Conservation (phyloP, 2,888 invertebrate genomes). For the Andricus quercusramuli region DNA sequence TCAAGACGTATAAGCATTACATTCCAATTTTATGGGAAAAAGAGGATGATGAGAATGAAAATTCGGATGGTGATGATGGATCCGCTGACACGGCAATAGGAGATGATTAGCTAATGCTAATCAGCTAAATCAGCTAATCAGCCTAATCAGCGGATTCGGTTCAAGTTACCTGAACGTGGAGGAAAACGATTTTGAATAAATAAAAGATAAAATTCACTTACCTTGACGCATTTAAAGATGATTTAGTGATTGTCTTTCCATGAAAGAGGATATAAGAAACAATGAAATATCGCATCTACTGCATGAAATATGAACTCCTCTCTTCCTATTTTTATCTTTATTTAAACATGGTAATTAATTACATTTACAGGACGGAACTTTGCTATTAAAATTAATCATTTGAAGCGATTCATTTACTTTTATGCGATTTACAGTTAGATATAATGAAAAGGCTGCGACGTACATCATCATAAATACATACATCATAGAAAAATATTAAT, state of each 20-base stretch:
- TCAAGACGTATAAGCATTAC: conserved; percentile 61
- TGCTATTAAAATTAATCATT: conserved; percentile 8
- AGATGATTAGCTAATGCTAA: too few species aligned
- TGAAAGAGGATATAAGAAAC: neutral
- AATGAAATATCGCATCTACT: neutral
- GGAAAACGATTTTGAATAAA: neutral
- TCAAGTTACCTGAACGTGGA: neutral
- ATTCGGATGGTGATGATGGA: neutral
- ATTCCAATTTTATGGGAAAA: conserved; percentile 44
- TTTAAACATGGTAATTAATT: conserved; percentile 35
- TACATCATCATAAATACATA: too few species aligned
- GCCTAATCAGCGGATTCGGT: too few species aligned
- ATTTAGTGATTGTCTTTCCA: neutral
- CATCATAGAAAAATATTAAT: neutral
- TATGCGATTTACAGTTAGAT: neutral
- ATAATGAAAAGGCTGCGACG: neutral
- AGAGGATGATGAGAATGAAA: neutral
- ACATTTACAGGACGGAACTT: conserved; percentile 17
- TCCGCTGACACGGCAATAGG: neutral
- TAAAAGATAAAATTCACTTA: conserved; percentile 4
- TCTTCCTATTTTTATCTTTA: conserved; percentile 35
- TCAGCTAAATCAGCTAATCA: too few species aligned
- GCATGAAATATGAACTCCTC: conserved; percentile 7
- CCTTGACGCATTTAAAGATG: conserved; percentile 13
- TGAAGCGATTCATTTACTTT: conserved; percentile 25